These are phyloP conservation scores for Kuschelorhynchus macadamiae DNA, from an alignment of 2,888 invertebrate genomes.

Conservation along the genomic window DNA sequence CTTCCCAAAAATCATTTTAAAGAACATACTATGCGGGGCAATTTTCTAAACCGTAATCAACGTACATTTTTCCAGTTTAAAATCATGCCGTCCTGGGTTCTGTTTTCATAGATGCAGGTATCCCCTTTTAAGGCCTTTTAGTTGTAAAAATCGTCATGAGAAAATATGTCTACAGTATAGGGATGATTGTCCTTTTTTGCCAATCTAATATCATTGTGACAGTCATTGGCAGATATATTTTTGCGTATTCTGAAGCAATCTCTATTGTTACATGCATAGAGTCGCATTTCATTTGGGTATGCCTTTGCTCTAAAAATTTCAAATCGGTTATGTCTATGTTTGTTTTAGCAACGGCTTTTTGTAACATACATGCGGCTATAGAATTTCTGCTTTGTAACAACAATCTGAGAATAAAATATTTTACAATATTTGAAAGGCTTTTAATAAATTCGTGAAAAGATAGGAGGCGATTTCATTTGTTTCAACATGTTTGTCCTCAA, in stretches of 20 bases:
- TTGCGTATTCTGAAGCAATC: slow-evolving; percentile 1
- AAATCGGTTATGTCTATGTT: slow-evolving; percentile 9
- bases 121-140: slow-evolving; percentile 12
- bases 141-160: slow-evolving; percentile 6
- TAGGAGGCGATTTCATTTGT: slow-evolving; percentile 18
- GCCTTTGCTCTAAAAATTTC: slow-evolving; percentile 11
- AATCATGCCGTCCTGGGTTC: not conserved
- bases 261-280: slow-evolving; percentile 4
- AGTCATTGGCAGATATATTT: slow-evolving; percentile 11
- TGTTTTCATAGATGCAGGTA: not conserved
- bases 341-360: slow-evolving; percentile 11
- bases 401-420: slow-evolving; percentile 12
- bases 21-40: not conserved
- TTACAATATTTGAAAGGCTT: slow-evolving; percentile 4
- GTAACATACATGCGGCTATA: slow-evolving; percentile 5
- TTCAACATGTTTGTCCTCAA: slow-evolving; percentile 1
- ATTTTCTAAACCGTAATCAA: slow-evolving; percentile 3
- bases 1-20: slow-evolving; percentile 8
- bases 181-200: slow-evolving; percentile 6
- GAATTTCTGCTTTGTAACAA: not conserved
- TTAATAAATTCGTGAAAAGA: slow-evolving; percentile 1
- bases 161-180: not conserved
- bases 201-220: slow-evolving; percentile 4
- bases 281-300: slow-evolving; percentile 10
- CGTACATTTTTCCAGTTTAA: slow-evolving; percentile 12